phyloP scores from a whole-genome alignment of 2,113 vertebrate genomes.

The Toxotes jaculatrix region DNA sequence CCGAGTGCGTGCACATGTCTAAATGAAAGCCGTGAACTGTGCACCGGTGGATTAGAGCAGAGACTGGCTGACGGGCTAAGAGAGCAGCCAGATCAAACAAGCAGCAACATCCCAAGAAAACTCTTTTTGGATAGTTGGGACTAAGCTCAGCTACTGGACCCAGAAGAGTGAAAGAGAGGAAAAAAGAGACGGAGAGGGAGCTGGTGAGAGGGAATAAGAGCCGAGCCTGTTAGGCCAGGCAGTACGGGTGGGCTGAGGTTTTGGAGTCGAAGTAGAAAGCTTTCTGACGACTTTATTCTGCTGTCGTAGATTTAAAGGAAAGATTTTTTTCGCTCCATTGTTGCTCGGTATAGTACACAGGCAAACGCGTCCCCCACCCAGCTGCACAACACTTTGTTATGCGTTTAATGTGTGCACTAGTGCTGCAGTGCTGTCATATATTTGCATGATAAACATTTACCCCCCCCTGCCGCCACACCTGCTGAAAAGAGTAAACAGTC shows the following conservation, averaged over 20 bases:
- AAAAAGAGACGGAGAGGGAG: constrained; percentile 15
- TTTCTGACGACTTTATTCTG: constrained; percentile 52
- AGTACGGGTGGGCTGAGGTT: constrained; percentile 71
- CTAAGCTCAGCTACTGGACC: constrained; percentile 46
- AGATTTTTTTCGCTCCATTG: constrained; percentile 29
- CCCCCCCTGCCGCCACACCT: constrained; percentile 42
- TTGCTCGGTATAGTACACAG: constrained; percentile 26
- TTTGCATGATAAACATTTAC: constrained; percentile 52
- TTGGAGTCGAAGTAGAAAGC: constrained; percentile 49
- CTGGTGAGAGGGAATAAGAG: constrained; percentile 14
- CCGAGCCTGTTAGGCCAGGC: constrained; percentile 7
- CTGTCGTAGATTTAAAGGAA: constrained; percentile 28
- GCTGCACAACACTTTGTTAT: not conserved
- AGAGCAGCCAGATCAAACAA: constrained; percentile 64
- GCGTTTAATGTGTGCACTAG: not conserved
- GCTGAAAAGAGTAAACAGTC: constrained; percentile 36
- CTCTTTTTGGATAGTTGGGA: constrained; percentile 22
- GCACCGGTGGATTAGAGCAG: constrained; percentile 52
- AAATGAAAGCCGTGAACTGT: constrained; percentile 40
- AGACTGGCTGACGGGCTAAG: constrained; percentile 56
- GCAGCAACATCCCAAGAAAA: constrained; percentile 41
- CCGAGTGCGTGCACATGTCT: constrained; percentile 29
- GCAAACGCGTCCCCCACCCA: not conserved
- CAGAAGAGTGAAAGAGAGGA: constrained; percentile 40
- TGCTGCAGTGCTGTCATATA: constrained; percentile 4